Evolutionary conservation across 2,113 vertebrate species (phyloP).

Genomic region (Parus major): DNA sequence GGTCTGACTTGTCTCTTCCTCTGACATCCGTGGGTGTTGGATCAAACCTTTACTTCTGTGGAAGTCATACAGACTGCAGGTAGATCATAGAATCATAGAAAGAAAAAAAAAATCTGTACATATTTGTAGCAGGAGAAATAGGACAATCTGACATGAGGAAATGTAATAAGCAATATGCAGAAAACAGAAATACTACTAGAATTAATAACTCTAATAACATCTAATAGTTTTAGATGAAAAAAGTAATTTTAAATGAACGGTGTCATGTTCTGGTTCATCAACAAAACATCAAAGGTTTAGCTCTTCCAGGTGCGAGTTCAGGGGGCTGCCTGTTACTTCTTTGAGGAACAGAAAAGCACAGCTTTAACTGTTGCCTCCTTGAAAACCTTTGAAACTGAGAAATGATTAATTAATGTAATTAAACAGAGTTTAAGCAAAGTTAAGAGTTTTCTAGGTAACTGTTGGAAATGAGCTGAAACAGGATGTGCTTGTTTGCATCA

Average conservation of each 20-base stretch:
- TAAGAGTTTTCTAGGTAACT: not conserved
- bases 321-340: not conserved
- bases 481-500: constrained; percentile 15
- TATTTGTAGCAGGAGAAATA: not conserved
- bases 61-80: not conserved
- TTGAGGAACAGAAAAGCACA: not conserved
- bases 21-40: not conserved
- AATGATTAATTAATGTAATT: not conserved
- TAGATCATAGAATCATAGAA: not conserved
- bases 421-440: not conserved
- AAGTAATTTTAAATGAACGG: not conserved
- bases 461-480: not conserved
- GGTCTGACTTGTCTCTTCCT: not conserved
- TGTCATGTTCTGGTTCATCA: not conserved
- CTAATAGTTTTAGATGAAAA: not conserved
- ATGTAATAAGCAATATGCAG: not conserved
- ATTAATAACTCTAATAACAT: not conserved
- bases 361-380: not conserved
- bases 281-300: not conserved
- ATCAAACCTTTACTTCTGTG: not conserved
- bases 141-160: not conserved
- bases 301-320: not conserved
- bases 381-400: not conserved
- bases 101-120: not conserved
- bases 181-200: not conserved